phyloP scores from a whole-genome alignment of 2,113 vertebrate species.

The Hipposideros armiger region DNA sequence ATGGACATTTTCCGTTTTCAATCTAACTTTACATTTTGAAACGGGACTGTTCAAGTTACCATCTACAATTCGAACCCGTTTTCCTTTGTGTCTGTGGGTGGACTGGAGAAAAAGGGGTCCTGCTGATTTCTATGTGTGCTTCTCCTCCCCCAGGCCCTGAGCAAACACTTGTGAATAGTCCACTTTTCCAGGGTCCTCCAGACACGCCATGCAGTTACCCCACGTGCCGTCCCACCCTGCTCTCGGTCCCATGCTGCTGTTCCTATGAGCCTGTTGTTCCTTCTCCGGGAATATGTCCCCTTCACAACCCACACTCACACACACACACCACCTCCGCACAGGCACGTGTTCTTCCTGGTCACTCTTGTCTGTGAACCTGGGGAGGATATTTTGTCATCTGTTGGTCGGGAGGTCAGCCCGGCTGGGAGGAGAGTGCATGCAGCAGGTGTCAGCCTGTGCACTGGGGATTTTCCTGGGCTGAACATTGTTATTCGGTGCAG shows the following conservation, averaged over 20 bases:
- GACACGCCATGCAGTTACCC: not conserved
- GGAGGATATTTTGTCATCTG: not conserved
- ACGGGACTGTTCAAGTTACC: not conserved
- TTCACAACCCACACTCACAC: fast-evolving
- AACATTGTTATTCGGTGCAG: not conserved
- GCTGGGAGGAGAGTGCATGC: not conserved
- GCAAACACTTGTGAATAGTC: not conserved
- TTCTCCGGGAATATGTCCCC: fast-evolving
- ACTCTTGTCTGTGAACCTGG: not conserved
- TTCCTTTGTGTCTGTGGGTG: not conserved
- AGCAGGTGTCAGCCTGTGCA: constrained; percentile 28
- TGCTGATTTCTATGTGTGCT: fast-evolving
- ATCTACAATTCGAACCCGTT: not conserved
- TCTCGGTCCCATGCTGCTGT: too few relatives aligned
- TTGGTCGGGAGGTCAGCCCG: not conserved
- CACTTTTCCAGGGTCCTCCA: not conserved
- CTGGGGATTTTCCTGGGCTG: constrained; percentile 61
- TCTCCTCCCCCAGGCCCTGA: not conserved
- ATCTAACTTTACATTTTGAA: not conserved
- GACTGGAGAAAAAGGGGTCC: not conserved
- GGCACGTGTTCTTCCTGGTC: fast-evolving
- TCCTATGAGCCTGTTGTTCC: not conserved
- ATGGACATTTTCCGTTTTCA: not conserved
- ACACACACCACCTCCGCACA: fast-evolving
- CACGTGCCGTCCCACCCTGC: not conserved